Percentiles rank a stretch among this genome's conserved stretches.
Conservation (phyloP, 1,140 invertebrate species). For the Drosophila rhopaloa region DNA sequence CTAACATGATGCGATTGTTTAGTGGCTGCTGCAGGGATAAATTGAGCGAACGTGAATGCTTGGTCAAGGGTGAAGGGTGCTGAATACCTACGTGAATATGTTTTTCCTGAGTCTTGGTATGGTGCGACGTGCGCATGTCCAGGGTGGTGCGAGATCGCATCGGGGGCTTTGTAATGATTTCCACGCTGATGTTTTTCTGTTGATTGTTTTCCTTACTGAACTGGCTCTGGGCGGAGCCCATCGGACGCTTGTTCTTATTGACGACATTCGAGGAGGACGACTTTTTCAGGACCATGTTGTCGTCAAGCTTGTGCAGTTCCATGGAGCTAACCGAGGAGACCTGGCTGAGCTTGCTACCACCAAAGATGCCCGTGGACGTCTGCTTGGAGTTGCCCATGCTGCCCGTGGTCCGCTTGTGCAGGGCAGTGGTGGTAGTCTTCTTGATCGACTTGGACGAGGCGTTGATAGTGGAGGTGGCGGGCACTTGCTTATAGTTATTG, state of each 20-base stretch:
- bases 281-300: constrained; percentile 80
- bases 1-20: constrained; percentile 56
- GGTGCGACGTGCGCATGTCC: constrained; percentile 65
- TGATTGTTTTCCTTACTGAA: constrained; percentile 76
- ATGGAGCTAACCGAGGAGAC: constrained; percentile 81
- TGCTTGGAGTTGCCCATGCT: constrained; percentile 61
- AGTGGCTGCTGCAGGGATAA: constrained; percentile 26
- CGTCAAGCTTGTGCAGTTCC: constrained; percentile 83
- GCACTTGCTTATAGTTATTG: constrained; percentile 46
- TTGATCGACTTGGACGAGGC: constrained; percentile 72
- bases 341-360: constrained; percentile 68
- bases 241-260: constrained; percentile 68
- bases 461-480: constrained; percentile 64
- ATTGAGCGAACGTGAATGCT: not conserved
- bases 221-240: constrained; percentile 59
- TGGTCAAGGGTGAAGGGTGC: not conserved
- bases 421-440: constrained; percentile 50
- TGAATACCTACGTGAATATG: constrained; percentile 46
- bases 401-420: constrained; percentile 63
- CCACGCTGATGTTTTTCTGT: constrained; percentile 79
- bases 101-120: constrained; percentile 60
- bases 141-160: constrained; percentile 80
- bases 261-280: constrained; percentile 74
- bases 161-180: constrained; percentile 82
- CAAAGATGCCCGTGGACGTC: constrained; percentile 55